Evolutionary conservation across 2,797 vertebrate species (phyloP).

Genomic region (Anisognathus igniventris): DNA sequence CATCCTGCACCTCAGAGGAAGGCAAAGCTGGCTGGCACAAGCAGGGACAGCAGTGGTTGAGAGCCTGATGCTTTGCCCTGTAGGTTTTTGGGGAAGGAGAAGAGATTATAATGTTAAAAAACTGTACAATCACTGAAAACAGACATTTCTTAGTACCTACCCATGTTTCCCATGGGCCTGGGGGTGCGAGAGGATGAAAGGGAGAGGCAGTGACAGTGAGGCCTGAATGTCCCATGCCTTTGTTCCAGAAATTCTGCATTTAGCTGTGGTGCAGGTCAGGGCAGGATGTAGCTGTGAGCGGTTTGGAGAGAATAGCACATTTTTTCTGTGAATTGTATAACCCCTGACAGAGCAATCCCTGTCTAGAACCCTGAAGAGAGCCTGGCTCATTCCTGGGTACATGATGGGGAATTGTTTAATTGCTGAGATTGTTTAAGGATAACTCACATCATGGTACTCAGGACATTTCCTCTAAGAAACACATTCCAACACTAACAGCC

Average conservation of each 20-base stretch:
- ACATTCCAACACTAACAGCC: not conserved
- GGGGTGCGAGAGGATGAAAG: not conserved
- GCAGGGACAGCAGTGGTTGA: not conserved
- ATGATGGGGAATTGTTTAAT: not conserved
- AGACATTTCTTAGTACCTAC: not conserved
- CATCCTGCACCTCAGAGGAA: not conserved
- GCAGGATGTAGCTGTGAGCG: not conserved
- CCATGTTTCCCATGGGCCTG: not conserved
- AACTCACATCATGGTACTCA: not conserved
- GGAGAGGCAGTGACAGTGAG: not conserved
- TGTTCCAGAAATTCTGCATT: not conserved
- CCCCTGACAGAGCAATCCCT: not conserved
- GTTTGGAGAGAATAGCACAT: not conserved
- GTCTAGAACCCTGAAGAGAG: not conserved
- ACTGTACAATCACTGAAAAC: fast-evolving
- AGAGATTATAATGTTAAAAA: not conserved
- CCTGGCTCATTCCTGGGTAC: fast-evolving
- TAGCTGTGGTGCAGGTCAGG: not conserved
- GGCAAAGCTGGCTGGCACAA: not conserved
- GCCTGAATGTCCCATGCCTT: not conserved
- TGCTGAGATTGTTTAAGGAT: not conserved
- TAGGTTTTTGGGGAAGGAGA: not conserved
- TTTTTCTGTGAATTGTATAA: not conserved
- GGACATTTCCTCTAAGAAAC: not conserved
- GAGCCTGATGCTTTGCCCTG: not conserved